Percentiles rank a stretch among this genome's conserved stretches.
Conservation (phyloP, 1,140 invertebrate species). For the Saxidomus purpurata region DNA sequence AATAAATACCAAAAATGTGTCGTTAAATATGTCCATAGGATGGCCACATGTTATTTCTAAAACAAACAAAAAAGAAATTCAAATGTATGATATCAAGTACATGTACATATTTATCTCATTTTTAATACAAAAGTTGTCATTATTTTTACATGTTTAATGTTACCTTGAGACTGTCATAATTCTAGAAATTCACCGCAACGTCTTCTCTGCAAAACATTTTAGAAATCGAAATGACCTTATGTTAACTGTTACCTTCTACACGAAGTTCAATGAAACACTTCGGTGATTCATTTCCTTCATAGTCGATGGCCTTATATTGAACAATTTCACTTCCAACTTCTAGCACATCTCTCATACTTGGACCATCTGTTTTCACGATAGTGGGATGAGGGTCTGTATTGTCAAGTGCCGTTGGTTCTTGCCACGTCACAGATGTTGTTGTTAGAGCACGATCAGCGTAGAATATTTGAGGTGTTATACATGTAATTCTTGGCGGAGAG, state of each 20-base stretch:
- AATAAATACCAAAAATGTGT: neutral
- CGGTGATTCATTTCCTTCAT: constrained; percentile 21
- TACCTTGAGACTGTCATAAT: no score
- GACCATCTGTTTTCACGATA: no score
- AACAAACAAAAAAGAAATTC: neutral
- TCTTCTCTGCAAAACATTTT: no score
- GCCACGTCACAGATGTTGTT: constrained; percentile 22
- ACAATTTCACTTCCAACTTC: neutral
- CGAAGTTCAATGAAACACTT: no score
- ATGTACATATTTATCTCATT: no score
- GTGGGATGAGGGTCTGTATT: no score
- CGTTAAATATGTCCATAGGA: neutral
- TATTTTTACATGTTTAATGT: no score
- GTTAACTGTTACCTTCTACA: no score
- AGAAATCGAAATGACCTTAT: neutral
- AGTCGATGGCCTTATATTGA: constrained; percentile 2
- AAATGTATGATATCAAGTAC: no score
- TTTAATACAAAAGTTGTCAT: no score
- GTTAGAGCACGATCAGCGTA: constrained; percentile 15
- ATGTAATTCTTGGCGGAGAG: neutral
- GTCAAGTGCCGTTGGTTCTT: constrained; percentile 5
- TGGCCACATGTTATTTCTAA: constrained; percentile 29
- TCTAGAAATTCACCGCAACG: no score
- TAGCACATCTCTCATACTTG: neutral
- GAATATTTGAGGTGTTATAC: neutral